Base-by-base conservation (phyloP, 2,113 vertebrate genomes). In the Cariama cristata region DNA sequence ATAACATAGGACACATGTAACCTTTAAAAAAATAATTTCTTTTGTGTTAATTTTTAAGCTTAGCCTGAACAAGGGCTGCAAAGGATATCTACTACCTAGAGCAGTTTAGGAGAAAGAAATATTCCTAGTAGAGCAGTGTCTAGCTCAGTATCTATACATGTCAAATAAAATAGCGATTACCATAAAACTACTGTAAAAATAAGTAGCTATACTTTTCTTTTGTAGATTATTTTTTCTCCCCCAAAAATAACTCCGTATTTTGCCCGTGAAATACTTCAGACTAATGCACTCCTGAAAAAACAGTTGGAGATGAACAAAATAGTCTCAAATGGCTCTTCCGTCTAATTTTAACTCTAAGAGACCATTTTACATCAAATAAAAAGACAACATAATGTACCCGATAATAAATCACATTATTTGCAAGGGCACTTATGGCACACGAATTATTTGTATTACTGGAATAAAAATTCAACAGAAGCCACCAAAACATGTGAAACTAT, bases 341-440 rank as follows among this genome's bases (percentile, higher is more conserved):
- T 81, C 93, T 96, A 96, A 97, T 83, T 96, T 97, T 96, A 94
- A 90, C 77, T 95, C 42, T n/a, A 66, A 90, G 62, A 85, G 50
- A 83, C 62, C 69, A 50, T 96, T 94, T 96, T 81, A 81, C n/a
- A 69, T 75, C 59, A 92, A 79, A 93, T 59, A 91, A 93, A 88
- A 73, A 79, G 86, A 93, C 74, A 90, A 72, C 33, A 89, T 60
- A 94, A 91, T 79, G 88, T 40, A 87, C n/a, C 69, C 49, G 80
- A 80, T 89, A 93, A 96, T 79, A 94, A 97, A 97, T 68, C 0
- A 0, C 87, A 67, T 82, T 73, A 79, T 94, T 95, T 96, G 66
- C 4, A 4, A 94, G 69, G 80, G 77, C 49, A 79, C 69, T 88
- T 86, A 77, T 0, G 3, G 68, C 92, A 88, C 90, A 95, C 0